Evolutionary conservation across 2,888 invertebrate genomes (phyloP), one percentile per base, ranked within the genome.

Genomic region (Cordilura impudica): DNA sequence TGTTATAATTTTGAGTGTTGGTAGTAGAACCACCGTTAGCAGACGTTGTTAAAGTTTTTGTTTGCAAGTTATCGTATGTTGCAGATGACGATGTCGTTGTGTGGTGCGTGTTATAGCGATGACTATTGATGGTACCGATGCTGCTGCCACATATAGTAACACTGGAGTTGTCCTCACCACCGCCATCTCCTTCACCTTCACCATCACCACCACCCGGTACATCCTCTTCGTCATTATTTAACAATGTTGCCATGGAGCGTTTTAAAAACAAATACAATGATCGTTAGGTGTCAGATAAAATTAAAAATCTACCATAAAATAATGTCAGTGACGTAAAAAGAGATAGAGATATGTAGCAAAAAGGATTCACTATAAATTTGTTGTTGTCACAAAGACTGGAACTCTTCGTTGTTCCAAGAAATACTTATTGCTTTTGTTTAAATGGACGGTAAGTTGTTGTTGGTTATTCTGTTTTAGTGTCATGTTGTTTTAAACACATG

Each of bases 1-100:
- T 49, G 19, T 31, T 73, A 77, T n/a, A 26, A 61, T 61, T 60
- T 72, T 65, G 69, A 56, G 60, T 56, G 71, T 61, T 69, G 73
- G 67, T 35, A 4, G 61, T 51, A 75, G 63, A 79, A 72, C 67
- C 75, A 72, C 67, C 75, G 71, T 79, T 61, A 66, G 26, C 12
- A 67, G 71, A 21, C 4, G 23, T 26, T 35, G 23, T 43, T 61
- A 7, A 31, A 61, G 29, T 49, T 43, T 53, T 47, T 58, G 18
- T 18, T 29, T 26, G 65, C 58, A 29, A 49, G 18, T 61, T 58
- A 29, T 49, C 53, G 51, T 26, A 75, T 58, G 82, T 76, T 69
- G 82, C 75, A 72, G 81, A 75, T 74, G 77, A 73, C 78, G 81
- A 81, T 78, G 84, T 82, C 83, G 81, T 43, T 49, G 67, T 63